phyloP scores from a whole-genome alignment of 92 coral and sea anemone species.

The Isaurus tuberculatus region DNA sequence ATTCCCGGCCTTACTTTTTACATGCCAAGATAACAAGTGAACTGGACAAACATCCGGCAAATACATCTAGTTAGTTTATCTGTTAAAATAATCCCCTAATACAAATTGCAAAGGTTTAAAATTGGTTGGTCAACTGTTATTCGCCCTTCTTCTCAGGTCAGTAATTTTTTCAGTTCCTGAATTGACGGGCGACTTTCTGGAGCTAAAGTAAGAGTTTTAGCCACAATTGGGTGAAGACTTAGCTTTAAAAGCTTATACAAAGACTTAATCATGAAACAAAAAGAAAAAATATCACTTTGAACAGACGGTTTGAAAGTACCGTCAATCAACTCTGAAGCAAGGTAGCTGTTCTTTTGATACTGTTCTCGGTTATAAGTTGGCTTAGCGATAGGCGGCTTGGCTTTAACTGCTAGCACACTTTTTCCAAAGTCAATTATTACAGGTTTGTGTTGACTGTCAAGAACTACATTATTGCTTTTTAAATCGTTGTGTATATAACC shows the following conservation, averaged over 20 bases:
- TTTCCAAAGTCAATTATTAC: constrained; percentile 24
- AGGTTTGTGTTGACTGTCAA: background rate
- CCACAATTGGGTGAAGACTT: background rate
- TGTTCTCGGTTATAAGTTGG: background rate
- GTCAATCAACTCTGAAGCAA: constrained; percentile 39
- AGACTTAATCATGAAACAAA: constrained; percentile 32
- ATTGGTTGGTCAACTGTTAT: background rate
- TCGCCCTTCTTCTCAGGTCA: too few species aligned
- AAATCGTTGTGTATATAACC: background rate
- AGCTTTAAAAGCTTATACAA: constrained; percentile 18
- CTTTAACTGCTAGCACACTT: background rate
- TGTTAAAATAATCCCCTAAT: too few species aligned
- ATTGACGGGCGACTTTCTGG: constrained; percentile 8
- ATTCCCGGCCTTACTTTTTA: too few species aligned
- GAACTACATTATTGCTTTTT: constrained; percentile 1
- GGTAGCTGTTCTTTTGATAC: constrained; percentile 28
- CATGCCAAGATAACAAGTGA: too few species aligned
- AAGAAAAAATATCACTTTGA: constrained; percentile 27
- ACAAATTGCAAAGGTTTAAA: background rate
- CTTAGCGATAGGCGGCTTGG: constrained; percentile 1
- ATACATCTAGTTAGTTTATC: too few species aligned
- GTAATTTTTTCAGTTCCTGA: background rate
- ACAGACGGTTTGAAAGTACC: constrained; percentile 39
- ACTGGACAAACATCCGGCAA: too few species aligned
- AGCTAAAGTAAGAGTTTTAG: background rate